These are phyloP conservation scores for Emys orbicularis DNA, from an alignment of 2,797 vertebrate genomes.

Conservation along the genomic window DNA sequence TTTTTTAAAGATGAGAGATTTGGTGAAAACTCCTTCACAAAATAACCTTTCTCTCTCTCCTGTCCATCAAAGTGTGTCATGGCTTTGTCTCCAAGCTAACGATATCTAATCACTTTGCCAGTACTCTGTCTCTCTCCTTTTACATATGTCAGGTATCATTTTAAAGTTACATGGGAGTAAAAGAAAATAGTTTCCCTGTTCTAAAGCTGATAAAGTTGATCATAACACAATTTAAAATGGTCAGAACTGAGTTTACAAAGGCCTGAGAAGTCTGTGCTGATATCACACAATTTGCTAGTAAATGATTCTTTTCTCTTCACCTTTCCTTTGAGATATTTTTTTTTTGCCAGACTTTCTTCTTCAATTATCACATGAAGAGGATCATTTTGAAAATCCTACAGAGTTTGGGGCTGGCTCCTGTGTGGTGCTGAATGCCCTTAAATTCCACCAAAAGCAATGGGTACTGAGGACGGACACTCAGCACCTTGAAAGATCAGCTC, in stretches of 20 bases:
- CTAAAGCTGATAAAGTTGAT: not conserved
- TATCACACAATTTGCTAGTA: not conserved
- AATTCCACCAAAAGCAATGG: not conserved
- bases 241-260: not conserved
- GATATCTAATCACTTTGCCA: not conserved
- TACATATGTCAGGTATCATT: not conserved
- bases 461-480: not conserved
- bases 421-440: not conserved
- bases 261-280: not conserved
- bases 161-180: not conserved
- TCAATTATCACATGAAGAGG: slow-evolving; percentile 25
- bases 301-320: not conserved
- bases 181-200: not conserved
- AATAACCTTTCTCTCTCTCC: not conserved
- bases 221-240: not conserved
- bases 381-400: slow-evolving; percentile 19
- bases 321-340: not conserved
- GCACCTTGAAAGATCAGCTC: not conserved
- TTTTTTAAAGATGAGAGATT: not conserved
- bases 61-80: not conserved
- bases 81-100: not conserved
- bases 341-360: not conserved
- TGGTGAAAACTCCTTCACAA: not conserved
- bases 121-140: not conserved
- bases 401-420: not conserved